A percentile compares a stretch with the other conserved stretches of the same genome.
Conservation (phyloP, 53 echinoderm and acorn worm species). For the Paracentrotus lividus region DNA sequence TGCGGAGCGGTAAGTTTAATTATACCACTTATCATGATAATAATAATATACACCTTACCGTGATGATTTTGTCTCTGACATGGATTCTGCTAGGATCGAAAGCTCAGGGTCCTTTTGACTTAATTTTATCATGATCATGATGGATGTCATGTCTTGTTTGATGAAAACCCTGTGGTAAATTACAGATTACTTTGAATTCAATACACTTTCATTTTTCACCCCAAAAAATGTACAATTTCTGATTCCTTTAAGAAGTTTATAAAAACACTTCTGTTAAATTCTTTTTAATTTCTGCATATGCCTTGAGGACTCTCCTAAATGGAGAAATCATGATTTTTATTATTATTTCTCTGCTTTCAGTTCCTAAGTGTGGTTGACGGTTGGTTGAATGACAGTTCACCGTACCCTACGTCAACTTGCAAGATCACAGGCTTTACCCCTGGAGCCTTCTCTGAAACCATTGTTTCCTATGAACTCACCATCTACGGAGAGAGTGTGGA, state of each 20-base stretch:
- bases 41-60: too few species aligned
- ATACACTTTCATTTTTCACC: not conserved
- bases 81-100: too few species aligned
- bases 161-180: not conserved
- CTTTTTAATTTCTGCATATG: too few species aligned
- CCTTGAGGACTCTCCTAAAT: too few species aligned
- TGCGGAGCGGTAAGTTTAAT: slow-evolving; percentile 35
- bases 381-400: not conserved
- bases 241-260: too few species aligned
- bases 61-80: too few species aligned
- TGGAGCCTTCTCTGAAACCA: not conserved
- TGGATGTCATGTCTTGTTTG: not conserved
- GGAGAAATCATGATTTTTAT: too few species aligned
- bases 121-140: not conserved
- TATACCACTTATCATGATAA: too few species aligned
- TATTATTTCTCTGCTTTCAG: not conserved
- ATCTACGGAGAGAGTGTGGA: not conserved
- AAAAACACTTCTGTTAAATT: too few species aligned
- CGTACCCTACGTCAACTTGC: not conserved
- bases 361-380: not conserved
- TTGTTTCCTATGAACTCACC: not conserved
- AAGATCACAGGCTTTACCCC: slow-evolving; percentile 19
- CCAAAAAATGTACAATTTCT: too few species aligned
- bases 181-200: not conserved
- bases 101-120: too few species aligned